Evolutionary conservation across 1,140 invertebrate genomes (phyloP), one percentile per base, ranked within the genome.

Genomic region (Mamestra configurata): DNA sequence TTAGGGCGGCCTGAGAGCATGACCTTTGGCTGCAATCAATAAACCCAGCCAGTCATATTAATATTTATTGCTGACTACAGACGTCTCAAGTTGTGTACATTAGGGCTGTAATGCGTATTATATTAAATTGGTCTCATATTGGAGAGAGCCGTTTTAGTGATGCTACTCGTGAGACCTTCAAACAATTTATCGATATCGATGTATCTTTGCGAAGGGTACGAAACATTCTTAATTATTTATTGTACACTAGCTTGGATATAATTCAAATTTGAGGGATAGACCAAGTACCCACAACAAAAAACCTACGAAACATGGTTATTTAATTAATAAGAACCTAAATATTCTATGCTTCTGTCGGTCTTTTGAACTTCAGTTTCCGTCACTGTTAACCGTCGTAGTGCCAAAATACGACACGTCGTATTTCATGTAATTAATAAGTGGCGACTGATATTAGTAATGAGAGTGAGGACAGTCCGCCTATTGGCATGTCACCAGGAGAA

Each of bases 41-140:
- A 66, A 66, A 66, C 7, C 61, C 31, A 66, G 61, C 61, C 35
- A 37, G 61, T n/a, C 43, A n/a, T 66, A 66, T 66, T 66, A 37
- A 40, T 66, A 66, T 66, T 66, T 66, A 66, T 37, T 40, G 31
- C 11, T 11, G 8, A 11, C 8, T 43, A 43, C 35, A 66, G 18
- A 40, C 18, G 35, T 66, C 35, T 64, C 1, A 0, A 11, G 18
- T 35, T 35, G 27, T 18, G 20, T 11, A 55, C 20, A 24, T 1
- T 22, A 31, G 22, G 24, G 24, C 27, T 10, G 53, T 55, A 55
- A 31, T 1, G 2, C 5, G 27, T 31, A 5, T 5, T 31, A 15
- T 59, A 59, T 24, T 59, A 31, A 27, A 59, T 15, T n/a, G 55
- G 0, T 31, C 4, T 31, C 13, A 27, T 22, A 0, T 22, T 55